phyloP scores from a whole-genome alignment of 2,888 invertebrate genomes.

The Nemapogon koenigi region DNA sequence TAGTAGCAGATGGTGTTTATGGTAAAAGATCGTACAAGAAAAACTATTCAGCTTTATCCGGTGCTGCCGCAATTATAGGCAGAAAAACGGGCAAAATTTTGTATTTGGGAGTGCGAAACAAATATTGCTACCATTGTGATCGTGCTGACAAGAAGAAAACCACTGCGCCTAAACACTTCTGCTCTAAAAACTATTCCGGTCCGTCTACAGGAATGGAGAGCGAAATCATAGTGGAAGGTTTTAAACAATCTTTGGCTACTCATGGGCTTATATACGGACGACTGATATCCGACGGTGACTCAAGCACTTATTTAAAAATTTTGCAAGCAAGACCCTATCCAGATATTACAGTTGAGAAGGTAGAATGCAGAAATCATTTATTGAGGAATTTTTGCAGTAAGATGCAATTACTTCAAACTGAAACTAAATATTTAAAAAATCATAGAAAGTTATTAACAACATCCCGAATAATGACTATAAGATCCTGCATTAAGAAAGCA shows the following conservation, averaged over 20 bases:
- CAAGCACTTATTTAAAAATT: constrained; percentile 13
- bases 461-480: too few species aligned
- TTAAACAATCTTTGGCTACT: constrained; percentile 12
- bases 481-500: too few species aligned
- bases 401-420: constrained; percentile 7
- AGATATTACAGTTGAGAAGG: constrained; percentile 14
- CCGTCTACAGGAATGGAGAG: constrained; percentile 16
- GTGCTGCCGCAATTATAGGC: constrained; percentile 17
- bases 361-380: constrained; percentile 17
- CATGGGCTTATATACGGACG: constrained; percentile 14
- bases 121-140: constrained; percentile 13
- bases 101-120: constrained; percentile 14
- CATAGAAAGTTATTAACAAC: too few species aligned
- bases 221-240: constrained; percentile 16
- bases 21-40: constrained; percentile 6
- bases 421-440: too few species aligned
- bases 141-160: constrained; percentile 7
- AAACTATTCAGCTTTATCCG: constrained; percentile 13
- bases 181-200: constrained; percentile 15
- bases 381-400: constrained; percentile 16
- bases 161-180: constrained; percentile 8
- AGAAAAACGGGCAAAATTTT: constrained; percentile 8
- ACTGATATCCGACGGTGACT: constrained; percentile 15
- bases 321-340: constrained; percentile 12
- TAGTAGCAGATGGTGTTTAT: constrained; percentile 8